Base-by-base conservation (phyloP, 1,140 invertebrate genomes). In the Parapsyche elsis region DNA sequence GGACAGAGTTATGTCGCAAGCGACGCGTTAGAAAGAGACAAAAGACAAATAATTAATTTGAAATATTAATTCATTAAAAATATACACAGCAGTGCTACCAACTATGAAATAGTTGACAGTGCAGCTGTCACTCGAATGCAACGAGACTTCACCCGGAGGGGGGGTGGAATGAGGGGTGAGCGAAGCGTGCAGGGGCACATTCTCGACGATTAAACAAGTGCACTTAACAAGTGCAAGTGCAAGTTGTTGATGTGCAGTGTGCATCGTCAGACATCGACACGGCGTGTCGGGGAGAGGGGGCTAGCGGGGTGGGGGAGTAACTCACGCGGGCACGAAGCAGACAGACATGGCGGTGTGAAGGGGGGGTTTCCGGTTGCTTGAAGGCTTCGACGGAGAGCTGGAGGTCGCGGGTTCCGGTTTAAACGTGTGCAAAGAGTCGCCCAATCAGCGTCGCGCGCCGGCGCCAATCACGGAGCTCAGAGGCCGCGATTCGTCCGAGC, bases 401-500 rank as follows among this genome's bases (percentile, higher is more conserved):
- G 71, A 76, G 81, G 85, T 83, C 81, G 85, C 80, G 76, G 80
- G 84, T 76, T 84, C 86, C 86, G 86, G 86, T 84, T 82, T 82
- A 87, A 88, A 87, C 46, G 44, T 30, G 84, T 86, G 85, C 85
- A 84, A 84, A 84, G 86, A 85, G 86, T 87, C 85, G 82, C 86
- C 86, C 88, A 88, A 89, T 89, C 86, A 86, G 86, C 84, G 86
- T 85, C 87, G 88, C 87, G 87, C 84, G 85, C 82, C 85, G 86
- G 88, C 87, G 88, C 88, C 88, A 89, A 89, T 89, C 88, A 89
- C 86, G 88, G 88, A 88, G 88, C 87, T 88, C 87, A 87, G 85
- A 86, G 86, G 87, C 88, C 88, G 87, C 88, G 88, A 89, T 89
- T 89, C 88, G 88, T 89, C 88, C 87, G 84, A 84, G 84, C 87